phyloP scores from a whole-genome alignment of 2,797 vertebrate genomes.

The Cetoscarus ocellatus region DNA sequence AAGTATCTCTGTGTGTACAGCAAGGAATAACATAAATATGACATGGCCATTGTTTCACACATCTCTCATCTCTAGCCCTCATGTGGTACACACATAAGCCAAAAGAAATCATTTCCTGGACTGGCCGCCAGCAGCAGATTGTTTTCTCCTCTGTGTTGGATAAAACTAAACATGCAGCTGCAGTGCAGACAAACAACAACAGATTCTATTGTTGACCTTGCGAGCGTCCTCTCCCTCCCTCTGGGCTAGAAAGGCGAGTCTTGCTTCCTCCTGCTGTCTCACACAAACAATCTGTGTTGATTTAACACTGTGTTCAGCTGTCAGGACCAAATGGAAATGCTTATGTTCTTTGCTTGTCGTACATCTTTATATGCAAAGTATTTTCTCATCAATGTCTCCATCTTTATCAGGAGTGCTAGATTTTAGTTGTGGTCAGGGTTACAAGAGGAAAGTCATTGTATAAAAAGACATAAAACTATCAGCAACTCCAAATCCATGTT shows the following conservation, averaged over 20 bases:
- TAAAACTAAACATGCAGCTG: conserved; percentile 28
- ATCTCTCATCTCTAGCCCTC: background rate
- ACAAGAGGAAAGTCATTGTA: no score
- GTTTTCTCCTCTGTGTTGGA: conserved; percentile 26
- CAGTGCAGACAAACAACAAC: conserved; percentile 52
- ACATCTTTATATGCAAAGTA: background rate
- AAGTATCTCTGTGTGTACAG: background rate
- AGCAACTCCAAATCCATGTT: no score
- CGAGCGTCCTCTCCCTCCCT: conserved; percentile 36
- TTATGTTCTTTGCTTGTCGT: no score
- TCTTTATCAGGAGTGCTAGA: background rate
- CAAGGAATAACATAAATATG: background rate
- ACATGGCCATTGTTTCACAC: background rate
- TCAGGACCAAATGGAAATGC: conserved; percentile 15
- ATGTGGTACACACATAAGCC: background rate
- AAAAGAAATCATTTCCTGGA: conserved; percentile 20
- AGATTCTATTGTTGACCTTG: conserved; percentile 59
- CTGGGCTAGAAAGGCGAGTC: background rate
- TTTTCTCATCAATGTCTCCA: background rate
- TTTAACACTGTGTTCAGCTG: conserved; percentile 21
- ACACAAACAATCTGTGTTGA: conserved; percentile 32
- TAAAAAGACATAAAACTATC: no score
- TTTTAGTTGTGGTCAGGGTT: no score
- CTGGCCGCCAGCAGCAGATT: conserved; percentile 25
- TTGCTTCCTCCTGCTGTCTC: conserved; percentile 23